phyloP scores from a whole-genome alignment of 2,113 vertebrate species.

The Centropus unirufus region DNA sequence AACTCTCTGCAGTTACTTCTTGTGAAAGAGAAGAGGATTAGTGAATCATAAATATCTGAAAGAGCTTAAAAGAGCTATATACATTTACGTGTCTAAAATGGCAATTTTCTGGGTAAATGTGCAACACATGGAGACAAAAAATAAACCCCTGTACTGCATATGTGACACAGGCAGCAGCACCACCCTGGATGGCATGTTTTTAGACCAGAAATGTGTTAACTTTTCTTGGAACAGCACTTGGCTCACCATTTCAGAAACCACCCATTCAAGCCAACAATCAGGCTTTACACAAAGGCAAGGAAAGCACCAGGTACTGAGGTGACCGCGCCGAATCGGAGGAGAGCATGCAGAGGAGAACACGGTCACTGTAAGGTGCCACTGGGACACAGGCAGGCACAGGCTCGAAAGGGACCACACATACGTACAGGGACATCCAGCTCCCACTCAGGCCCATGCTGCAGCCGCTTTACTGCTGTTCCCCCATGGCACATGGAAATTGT shows the following conservation, averaged over 20 bases:
- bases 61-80: neutral
- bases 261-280: neutral
- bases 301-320: rapidly evolving
- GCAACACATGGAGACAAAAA: neutral
- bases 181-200: neutral
- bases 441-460: rapidly evolving
- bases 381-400: neutral
- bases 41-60: neutral
- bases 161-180: neutral
- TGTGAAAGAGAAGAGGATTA: neutral
- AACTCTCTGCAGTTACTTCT: neutral
- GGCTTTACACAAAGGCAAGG: neutral
- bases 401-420: rapidly evolving
- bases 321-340: neutral
- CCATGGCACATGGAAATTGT: too few species aligned
- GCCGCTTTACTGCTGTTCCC: neutral
- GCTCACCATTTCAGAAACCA: neutral
- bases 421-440: neutral
- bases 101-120: neutral
- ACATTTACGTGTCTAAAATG: neutral
- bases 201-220: neutral
- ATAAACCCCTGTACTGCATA: neutral
- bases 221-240: neutral
- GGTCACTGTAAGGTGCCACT: rapidly evolving
- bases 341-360: rapidly evolving